These are phyloP conservation scores for Hippoglossus stenolepis DNA, from an alignment of 2,113 vertebrate genomes.

Conservation along the genomic window DNA sequence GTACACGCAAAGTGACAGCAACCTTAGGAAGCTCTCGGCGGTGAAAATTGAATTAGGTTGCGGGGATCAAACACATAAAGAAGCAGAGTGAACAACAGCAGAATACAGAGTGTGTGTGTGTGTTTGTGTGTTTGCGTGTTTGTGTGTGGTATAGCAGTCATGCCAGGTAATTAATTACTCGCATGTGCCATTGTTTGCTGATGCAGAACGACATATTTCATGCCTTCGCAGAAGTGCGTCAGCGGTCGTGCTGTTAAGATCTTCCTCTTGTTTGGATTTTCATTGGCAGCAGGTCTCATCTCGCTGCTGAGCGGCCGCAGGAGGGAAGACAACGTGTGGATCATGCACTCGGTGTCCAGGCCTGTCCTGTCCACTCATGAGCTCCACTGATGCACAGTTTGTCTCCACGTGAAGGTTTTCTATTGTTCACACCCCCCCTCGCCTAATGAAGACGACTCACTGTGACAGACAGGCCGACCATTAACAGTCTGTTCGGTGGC, in stretches of 20 bases:
- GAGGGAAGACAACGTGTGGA: background rate
- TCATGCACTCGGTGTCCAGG: too few relatives aligned
- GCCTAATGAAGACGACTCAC: too few relatives aligned
- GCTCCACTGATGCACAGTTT: too few relatives aligned
- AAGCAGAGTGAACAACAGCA: constrained; percentile 11
- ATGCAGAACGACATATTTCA: constrained; percentile 3
- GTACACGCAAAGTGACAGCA: constrained; percentile 45
- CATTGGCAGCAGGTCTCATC: constrained; percentile 16
- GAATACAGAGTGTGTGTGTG: constrained; percentile 1
- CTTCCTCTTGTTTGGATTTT: constrained; percentile 3
- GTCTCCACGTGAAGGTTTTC: too few relatives aligned
- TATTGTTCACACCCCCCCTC: too few relatives aligned
- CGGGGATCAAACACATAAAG: constrained; percentile 46
- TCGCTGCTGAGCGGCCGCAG: constrained; percentile 9
- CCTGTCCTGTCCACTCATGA: too few relatives aligned
- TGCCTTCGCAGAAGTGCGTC: background rate
- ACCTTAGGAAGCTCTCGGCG: constrained; percentile 36
- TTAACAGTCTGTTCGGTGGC: background rate
- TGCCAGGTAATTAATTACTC: constrained; percentile 51
- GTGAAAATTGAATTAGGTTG: constrained; percentile 60
- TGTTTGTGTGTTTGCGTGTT: background rate
- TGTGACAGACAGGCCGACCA: background rate
- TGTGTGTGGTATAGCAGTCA: background rate
- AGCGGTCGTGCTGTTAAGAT: constrained; percentile 15
- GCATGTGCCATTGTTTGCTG: constrained; percentile 30